Base-by-base conservation (phyloP, 2,888 invertebrate genomes). In the Leptinotarsa tumamoca region DNA sequence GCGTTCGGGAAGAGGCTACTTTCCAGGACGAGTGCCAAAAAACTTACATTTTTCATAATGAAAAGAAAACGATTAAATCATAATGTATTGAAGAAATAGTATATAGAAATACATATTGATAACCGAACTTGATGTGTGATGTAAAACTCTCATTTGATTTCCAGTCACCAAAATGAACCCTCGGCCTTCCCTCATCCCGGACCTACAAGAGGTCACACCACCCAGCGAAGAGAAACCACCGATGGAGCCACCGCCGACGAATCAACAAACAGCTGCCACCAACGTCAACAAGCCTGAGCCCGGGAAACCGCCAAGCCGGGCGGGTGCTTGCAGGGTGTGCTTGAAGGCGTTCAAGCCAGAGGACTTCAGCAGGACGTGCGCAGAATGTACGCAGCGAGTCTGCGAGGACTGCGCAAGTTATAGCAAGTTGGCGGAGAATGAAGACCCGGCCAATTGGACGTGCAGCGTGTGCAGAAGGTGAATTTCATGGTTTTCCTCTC, bases 391-490 rank as follows among this genome's bases (percentile, higher is more conserved):
- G 85, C 95, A 96, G 86, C 93, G 95, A 82, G 86, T 97, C 71
- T 97, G 97, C 88, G 97, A 97, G 88, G 97, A 97, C 89, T 97
- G 97, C 87, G 96, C 96, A 81, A 96, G 96, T 72, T 97, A 97
- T 88, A 96, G 96, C 82, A 95, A 95, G 85, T 91, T 94, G 74
- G 93, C 94, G 78, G 94, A 95, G 85, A 94, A 94, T 80, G 95
- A 96, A 85, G 95, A 96, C 84, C 92, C 93, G 89, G 95, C 95
- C 80, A 93, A 93, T 83, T 97, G 96, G 96, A 93, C 95, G 75
- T 97, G 96, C 89, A 96, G 96, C 81, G 96, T 96, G 21, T 97
- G 96, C 87, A 93, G 96, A 50, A 85, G 88, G 87, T 86, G 81
- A 78, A 76, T 66, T 18, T 14, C 15, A n/a, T 4, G 0, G 1